These are phyloP conservation scores for Aegotheles bennettii DNA, from an alignment of 2,113 vertebrate species.

Conservation along the genomic window DNA sequence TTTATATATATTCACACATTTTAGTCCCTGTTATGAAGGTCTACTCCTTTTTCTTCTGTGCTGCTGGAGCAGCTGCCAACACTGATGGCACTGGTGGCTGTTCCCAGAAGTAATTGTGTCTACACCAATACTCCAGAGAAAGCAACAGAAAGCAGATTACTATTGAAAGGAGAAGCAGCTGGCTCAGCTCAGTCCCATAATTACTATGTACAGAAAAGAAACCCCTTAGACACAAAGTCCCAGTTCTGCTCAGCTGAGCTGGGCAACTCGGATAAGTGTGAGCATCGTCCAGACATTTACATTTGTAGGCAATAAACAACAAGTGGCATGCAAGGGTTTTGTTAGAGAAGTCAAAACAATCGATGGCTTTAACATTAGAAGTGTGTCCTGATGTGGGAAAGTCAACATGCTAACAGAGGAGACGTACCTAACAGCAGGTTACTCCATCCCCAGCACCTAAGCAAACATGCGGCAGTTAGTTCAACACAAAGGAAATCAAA, in stretches of 20 bases:
- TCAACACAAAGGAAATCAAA: not conserved
- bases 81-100: not conserved
- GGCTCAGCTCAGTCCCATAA: not conserved
- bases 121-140: not conserved
- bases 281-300: slow-evolving; percentile 26
- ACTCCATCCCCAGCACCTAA: not conserved
- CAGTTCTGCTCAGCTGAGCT: not conserved
- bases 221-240: slow-evolving; percentile 4
- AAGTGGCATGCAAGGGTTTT: slow-evolving; percentile 50
- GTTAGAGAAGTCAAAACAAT: slow-evolving; percentile 9
- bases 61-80: not conserved
- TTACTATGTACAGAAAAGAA: slow-evolving; percentile 26
- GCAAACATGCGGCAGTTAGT: slow-evolving; percentile 16
- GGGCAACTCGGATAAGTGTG: not conserved
- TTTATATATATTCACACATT: slow-evolving; percentile 51
- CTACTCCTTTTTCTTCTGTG: not conserved
- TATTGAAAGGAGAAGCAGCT: not conserved
- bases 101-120: slow-evolving; percentile 8
- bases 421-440: not conserved
- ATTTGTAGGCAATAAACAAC: not conserved
- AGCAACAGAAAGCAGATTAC: not conserved
- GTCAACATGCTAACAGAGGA: slow-evolving; percentile 30
- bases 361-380: not conserved
- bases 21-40: slow-evolving; percentile 11
- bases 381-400: not conserved